Base-by-base conservation (phyloP, 2,797 vertebrate genomes). In the Mus minutoides region DNA sequence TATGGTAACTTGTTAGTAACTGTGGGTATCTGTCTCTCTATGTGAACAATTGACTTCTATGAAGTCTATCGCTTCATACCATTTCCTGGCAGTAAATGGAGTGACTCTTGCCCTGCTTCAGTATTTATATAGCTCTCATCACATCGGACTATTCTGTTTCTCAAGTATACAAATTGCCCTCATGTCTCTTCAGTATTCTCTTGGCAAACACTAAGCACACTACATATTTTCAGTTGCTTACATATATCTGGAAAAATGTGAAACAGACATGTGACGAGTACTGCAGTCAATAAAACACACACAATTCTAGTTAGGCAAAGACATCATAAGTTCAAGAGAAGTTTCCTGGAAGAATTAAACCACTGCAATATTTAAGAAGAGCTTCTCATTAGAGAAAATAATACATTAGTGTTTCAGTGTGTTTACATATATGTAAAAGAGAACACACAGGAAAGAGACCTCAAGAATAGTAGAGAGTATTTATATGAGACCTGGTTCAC, bases 1-100 rank as follows among this genome's bases (percentile, higher is more conserved):
- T 37, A 91, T 49, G 92, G 73, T 46, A 90, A 87, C 16, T 86
- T 94, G 29, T 10, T 67, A 43, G 46, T 79, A 88, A 88, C 21
- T 21, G 83, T 43, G 24, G 40, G 26, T 22, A 26, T 40, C 22
- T 92, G 12, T 88, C 54, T 87, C 9, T 54, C 80, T 76, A 92
- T 56, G 71, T n/a, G 64, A 88, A 76, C 9, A 8, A 62, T 34
- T 62, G 17, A 46, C 17, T 49, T 95, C 90, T 93, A 58, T 40
- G 69, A 86, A 89, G 52, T 58, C 4, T 73, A 90, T 29, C n/a
- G 24, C 83, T 73, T 87, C 58, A 56, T 43, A 37, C 2, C 54
- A 79, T 82, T 94, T 22, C 67, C 19, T 76, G 64, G 29, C 14
- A 94, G 60, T 71, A 19, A 54, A 92, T 79, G 56, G 24, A 73